Percentiles rank a stretch among this genome's conserved stretches.
These are phyloP conservation scores for Oikopleura dioica DNA, from an alignment of 23 tunicate genomes.

Conservation along the genomic window DNA sequence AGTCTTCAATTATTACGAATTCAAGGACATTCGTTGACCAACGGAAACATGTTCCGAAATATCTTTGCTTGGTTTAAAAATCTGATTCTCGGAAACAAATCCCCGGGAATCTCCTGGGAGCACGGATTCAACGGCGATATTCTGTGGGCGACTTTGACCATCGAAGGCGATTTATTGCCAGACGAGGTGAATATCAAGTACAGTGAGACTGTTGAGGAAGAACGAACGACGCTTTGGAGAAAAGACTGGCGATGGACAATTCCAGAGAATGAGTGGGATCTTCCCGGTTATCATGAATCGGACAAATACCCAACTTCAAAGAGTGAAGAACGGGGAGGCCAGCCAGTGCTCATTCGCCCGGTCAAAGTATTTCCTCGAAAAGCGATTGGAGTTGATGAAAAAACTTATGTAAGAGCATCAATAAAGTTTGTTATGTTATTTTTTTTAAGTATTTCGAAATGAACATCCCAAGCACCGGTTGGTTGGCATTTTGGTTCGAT, in stretches of 20 bases:
- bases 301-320: neutral
- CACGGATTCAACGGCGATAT: neutral
- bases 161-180: neutral
- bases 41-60: neutral
- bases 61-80: neutral
- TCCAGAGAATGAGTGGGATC: neutral
- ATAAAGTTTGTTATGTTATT: too few species aligned
- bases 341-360: neutral
- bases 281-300: neutral
- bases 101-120: neutral
- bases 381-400: too few species aligned
- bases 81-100: neutral
- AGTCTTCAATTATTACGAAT: too few species aligned
- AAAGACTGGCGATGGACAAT: neutral
- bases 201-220: neutral
- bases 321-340: too few species aligned
- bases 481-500: slow-evolving; percentile 6
- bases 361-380: slow-evolving; percentile 9
- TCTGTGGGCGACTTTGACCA: neutral
- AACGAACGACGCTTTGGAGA: neutral
- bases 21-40: neutral
- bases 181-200: neutral
- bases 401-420: too few species aligned
- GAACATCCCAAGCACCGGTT: too few species aligned
- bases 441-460: too few species aligned